Percentiles rank a stretch among this genome's conserved stretches.
phyloP scores from a whole-genome alignment of 2,797 vertebrate genomes.

The Cryptoblepharus egeriae region DNA sequence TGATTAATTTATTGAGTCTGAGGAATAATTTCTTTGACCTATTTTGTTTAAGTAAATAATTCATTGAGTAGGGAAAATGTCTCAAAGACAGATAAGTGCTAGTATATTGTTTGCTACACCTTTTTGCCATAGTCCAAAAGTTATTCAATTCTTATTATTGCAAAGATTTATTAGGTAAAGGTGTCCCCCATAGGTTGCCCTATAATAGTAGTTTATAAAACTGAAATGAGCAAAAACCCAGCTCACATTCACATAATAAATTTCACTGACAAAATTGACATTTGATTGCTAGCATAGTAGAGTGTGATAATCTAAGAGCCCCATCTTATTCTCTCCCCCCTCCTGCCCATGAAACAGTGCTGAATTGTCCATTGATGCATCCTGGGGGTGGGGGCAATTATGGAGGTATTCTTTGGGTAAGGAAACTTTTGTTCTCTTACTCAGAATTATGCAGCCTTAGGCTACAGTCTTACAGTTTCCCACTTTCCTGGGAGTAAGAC shows the following conservation, averaged over 20 bases:
- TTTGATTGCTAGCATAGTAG: background rate
- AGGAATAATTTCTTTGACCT: background rate
- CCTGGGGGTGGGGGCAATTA: too few relatives aligned
- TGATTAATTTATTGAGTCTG: background rate
- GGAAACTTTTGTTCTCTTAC: too few relatives aligned
- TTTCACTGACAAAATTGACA: background rate
- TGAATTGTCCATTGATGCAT: too few relatives aligned
- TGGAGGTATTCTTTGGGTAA: too few relatives aligned
- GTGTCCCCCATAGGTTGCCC: too few relatives aligned
- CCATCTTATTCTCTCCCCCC: too few relatives aligned
- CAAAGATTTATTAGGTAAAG: background rate
- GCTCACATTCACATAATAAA: background rate
- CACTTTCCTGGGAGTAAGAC: too few relatives aligned
- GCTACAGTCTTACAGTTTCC: too few relatives aligned
- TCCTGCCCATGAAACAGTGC: too few relatives aligned
- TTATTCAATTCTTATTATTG: background rate
- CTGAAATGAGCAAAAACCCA: background rate
- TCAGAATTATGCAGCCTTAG: too few relatives aligned
- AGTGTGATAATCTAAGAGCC: background rate
- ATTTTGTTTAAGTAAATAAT: conserved; percentile 5
- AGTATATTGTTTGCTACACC: background rate
- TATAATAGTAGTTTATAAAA: conserved; percentile 7
- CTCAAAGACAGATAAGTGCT: background rate
- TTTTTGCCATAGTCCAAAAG: too few relatives aligned
- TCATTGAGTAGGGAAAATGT: background rate